Percentiles rank a stretch among this genome's conserved stretches.
Conservation (phyloP, 2,113 vertebrate species). For the Oncorhynchus gorbuscha region DNA sequence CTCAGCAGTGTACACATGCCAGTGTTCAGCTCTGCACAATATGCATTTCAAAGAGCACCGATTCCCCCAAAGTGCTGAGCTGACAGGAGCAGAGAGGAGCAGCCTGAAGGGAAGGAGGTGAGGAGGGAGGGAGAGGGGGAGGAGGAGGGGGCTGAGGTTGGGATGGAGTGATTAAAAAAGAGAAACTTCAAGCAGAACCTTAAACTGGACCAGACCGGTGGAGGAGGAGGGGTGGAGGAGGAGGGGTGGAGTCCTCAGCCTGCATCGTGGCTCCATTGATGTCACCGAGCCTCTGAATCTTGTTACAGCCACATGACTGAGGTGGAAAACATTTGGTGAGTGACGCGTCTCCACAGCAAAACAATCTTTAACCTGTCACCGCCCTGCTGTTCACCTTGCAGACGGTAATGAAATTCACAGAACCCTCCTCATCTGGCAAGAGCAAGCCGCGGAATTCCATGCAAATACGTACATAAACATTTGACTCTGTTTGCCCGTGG, state of each 20-base stretch:
- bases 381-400: conserved; percentile 48
- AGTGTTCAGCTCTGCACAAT: conserved; percentile 85
- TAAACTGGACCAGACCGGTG: not conserved
- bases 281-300: conserved; percentile 42
- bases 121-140: conserved; percentile 30
- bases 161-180: conserved; percentile 90
- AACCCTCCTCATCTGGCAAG: conserved; percentile 24
- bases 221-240: too few relatives aligned
- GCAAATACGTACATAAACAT: conserved; percentile 55
- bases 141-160: conserved; percentile 77
- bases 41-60: conserved; percentile 96
- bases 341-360: conserved; percentile 49
- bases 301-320: conserved; percentile 48
- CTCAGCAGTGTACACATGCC: conserved; percentile 94
- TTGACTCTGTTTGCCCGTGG: conserved; percentile 44
- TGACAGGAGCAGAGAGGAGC: conserved; percentile 79
- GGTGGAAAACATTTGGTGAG: not conserved
- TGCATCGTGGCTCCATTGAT: conserved; percentile 3
- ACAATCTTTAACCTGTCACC: conserved; percentile 59
- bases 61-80: conserved; percentile 92
- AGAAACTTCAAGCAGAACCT: conserved; percentile 79
- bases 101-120: conserved; percentile 71
- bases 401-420: conserved; percentile 59
- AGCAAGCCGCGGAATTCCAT: conserved; percentile 34
- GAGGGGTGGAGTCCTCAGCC: not conserved